Conservation (phyloP, 2,888 invertebrate species). For the Agapetus fuscipes region DNA sequence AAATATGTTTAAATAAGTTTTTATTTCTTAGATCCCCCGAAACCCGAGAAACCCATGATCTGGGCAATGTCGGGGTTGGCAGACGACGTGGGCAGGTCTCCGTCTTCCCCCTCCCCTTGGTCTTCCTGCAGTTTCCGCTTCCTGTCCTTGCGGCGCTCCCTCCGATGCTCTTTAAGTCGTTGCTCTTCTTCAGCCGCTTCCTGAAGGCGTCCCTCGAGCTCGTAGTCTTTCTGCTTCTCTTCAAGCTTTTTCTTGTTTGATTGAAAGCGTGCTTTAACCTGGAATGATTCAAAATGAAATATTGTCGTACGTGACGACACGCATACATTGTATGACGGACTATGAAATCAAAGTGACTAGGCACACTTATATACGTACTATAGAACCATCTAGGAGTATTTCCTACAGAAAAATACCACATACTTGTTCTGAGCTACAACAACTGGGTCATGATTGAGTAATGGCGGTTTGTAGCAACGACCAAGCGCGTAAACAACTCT, state of each 20-base stretch:
- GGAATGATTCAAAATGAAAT: slow-evolving; percentile 19
- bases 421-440: too few relatives aligned
- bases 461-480: too few relatives aligned
- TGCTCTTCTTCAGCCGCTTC: slow-evolving; percentile 94
- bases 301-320: not conserved
- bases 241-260: slow-evolving; percentile 88
- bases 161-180: slow-evolving; percentile 72
- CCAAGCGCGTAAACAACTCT: too few relatives aligned
- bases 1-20: too few relatives aligned
- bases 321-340: not conserved
- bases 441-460: too few relatives aligned
- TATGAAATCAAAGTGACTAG: not conserved
- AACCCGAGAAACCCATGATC: slow-evolving; percentile 94
- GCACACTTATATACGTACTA: too few relatives aligned
- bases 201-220: slow-evolving; percentile 79
- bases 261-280: slow-evolving; percentile 83
- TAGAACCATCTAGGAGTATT: too few relatives aligned
- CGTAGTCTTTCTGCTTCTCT: slow-evolving; percentile 93
- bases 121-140: slow-evolving; percentile 72
- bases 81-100: slow-evolving; percentile 42
- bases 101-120: slow-evolving; percentile 53
- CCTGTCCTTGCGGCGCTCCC: slow-evolving; percentile 82
- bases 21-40: slow-evolving; percentile 78
- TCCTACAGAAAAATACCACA: too few relatives aligned
- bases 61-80: slow-evolving; percentile 68